Conservation (phyloP, 2,113 vertebrate species). For the Phalacrocorax brasilianus region DNA sequence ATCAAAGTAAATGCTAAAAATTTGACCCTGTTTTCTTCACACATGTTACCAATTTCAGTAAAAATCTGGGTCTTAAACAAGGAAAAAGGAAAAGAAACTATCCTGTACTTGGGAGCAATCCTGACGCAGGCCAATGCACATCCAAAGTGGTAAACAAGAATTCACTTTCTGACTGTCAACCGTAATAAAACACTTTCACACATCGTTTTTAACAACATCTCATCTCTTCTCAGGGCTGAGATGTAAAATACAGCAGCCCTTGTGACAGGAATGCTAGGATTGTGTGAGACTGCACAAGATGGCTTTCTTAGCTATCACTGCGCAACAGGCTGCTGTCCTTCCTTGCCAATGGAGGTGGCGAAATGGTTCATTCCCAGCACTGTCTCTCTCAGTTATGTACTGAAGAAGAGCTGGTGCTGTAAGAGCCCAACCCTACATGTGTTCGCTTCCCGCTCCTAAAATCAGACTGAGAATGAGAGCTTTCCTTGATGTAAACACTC, state of each 20-base stretch:
- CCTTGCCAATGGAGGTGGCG: not conserved
- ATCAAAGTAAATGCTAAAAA: not conserved
- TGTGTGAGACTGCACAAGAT: not conserved
- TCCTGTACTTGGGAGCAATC: not conserved
- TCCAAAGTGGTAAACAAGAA: not conserved
- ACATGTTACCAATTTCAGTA: not conserved
- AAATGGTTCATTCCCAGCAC: not conserved
- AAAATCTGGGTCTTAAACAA: too few relatives aligned
- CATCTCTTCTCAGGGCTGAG: not conserved
- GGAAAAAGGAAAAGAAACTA: not conserved
- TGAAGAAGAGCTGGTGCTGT: not conserved
- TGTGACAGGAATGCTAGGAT: not conserved
- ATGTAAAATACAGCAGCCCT: not conserved
- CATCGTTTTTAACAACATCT: not conserved
- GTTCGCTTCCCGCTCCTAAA: not conserved
- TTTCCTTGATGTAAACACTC: not conserved
- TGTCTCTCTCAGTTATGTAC: rapidly evolving
- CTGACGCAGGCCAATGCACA: not conserved
- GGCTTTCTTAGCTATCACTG: not conserved
- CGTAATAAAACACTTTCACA: not conserved
- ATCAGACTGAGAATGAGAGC: not conserved
- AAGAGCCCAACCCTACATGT: not conserved
- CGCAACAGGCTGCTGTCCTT: not conserved
- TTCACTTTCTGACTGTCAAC: not conserved
- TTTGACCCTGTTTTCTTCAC: not conserved